Conservation (phyloP, 92 coral and sea anemone species). For the Porites cylindrica region DNA sequence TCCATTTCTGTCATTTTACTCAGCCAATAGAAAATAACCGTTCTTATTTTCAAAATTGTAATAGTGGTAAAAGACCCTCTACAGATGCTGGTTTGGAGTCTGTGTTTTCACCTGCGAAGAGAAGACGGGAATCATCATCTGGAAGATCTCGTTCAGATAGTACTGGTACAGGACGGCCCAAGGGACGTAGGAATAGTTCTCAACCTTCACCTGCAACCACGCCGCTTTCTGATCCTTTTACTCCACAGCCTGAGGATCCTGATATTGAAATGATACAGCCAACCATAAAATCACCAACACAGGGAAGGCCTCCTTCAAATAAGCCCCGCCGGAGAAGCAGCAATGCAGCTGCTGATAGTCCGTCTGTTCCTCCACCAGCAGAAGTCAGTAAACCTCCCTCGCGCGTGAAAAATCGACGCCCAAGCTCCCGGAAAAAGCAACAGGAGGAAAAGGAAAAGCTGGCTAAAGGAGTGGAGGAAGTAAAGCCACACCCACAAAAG, state of each 20-base stretch:
- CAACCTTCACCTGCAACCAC: conserved; percentile 83
- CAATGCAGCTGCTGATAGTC: conserved; percentile 78
- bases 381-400: conserved; percentile 77
- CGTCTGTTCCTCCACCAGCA: conserved; percentile 70
- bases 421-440: conserved; percentile 78
- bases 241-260: conserved; percentile 77
- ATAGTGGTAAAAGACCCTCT: conserved; percentile 75
- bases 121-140: conserved; percentile 88
- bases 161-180: conserved; percentile 70
- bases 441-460: conserved; percentile 77
- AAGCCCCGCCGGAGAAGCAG: conserved; percentile 80
- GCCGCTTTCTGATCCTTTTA: conserved; percentile 77
- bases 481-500: conserved; percentile 43
- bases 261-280: conserved; percentile 74
- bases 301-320: conserved; percentile 52
- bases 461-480: conserved; percentile 72
- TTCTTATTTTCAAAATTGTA: conserved; percentile 21
- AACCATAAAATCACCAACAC: conserved; percentile 79
- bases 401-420: conserved; percentile 81
- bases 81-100: conserved; percentile 67
- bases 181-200: conserved; percentile 85
- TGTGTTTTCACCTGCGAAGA: conserved; percentile 84
- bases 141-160: conserved; percentile 87
- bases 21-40: neutral
- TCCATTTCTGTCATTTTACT: too few species aligned